These are phyloP conservation scores for Hybos culiciformis DNA, from an alignment of 2,888 invertebrate genomes.

Conservation along the genomic window DNA sequence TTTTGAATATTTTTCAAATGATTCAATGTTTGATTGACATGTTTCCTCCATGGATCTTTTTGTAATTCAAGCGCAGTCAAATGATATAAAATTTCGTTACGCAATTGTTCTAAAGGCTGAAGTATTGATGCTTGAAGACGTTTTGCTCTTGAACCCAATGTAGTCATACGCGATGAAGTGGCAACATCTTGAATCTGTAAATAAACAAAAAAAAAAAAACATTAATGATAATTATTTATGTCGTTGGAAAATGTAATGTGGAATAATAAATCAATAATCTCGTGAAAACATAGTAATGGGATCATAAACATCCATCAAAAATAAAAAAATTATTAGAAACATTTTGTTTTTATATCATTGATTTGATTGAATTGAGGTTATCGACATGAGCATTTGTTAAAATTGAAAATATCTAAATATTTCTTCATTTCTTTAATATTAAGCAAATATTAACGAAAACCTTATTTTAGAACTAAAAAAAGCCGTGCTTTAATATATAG, in stretches of 20 bases:
- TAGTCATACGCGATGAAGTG: conserved; percentile 58
- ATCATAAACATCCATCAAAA: too few relatives aligned
- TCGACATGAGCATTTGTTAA: too few relatives aligned
- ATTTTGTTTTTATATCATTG: too few relatives aligned
- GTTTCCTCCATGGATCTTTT: conserved; percentile 53
- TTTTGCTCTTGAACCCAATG: conserved; percentile 49
- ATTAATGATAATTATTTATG: not conserved
- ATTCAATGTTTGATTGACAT: conserved; percentile 55
- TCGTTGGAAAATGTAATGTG: not conserved
- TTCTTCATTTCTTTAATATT: too few relatives aligned
- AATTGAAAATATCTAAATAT: too few relatives aligned
- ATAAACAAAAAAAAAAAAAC: conserved; percentile 1
- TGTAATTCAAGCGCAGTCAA: conserved; percentile 62
- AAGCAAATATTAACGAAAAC: too few relatives aligned
- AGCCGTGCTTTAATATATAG: too few relatives aligned
- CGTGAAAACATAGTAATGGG: too few relatives aligned
- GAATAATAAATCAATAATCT: not conserved
- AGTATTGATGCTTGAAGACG: conserved; percentile 49
- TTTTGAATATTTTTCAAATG: conserved; percentile 65
- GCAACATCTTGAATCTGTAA: conserved; percentile 48
- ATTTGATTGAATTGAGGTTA: too few relatives aligned
- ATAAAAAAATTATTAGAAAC: too few relatives aligned
- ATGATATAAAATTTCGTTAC: conserved; percentile 61
- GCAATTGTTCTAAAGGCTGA: conserved; percentile 52
- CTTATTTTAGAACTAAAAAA: too few relatives aligned